A percentile compares a stretch with the other conserved stretches of the same genome.
phyloP scores from a whole-genome alignment of 1,140 invertebrate genomes.

The fruit fly (Drosophila melanogaster) region DNA sequence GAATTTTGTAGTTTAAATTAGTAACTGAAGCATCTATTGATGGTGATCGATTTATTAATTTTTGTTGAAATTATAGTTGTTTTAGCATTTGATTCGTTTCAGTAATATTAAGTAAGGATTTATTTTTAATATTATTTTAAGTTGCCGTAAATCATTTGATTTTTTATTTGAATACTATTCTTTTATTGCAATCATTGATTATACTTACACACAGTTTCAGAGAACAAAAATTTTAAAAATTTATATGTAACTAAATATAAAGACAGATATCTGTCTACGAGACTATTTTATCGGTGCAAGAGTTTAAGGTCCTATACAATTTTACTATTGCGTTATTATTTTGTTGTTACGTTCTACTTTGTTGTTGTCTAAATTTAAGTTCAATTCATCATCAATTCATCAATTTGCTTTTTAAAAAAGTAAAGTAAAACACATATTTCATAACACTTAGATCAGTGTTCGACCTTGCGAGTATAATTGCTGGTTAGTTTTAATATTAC shows the following conservation, averaged over 20 bases:
- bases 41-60: slow-evolving; percentile 1
- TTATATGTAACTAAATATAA: background rate
- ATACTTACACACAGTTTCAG: background rate
- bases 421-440: slow-evolving; percentile 4
- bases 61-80: slow-evolving; percentile 6
- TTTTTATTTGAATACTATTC: background rate
- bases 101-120: background rate
- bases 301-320: background rate
- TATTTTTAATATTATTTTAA: background rate
- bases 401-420: slow-evolving; percentile 2
- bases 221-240: background rate
- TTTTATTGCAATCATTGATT: background rate
- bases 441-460: slow-evolving; percentile 14
- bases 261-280: background rate
- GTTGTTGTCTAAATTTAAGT: slow-evolving; percentile 4
- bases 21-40: slow-evolving; percentile 7
- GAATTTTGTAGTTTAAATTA: slow-evolving; percentile 15
- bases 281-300: background rate
- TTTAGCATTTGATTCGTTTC: background rate
- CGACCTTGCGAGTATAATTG: slow-evolving; percentile 32
- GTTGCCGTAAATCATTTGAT: background rate
- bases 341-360: background rate
- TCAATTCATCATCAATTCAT: too few species aligned
- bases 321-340: background rate
- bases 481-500: slow-evolving; percentile 46